Conservation (phyloP, 2,113 vertebrate species). For the Ameiurus melas region DNA sequence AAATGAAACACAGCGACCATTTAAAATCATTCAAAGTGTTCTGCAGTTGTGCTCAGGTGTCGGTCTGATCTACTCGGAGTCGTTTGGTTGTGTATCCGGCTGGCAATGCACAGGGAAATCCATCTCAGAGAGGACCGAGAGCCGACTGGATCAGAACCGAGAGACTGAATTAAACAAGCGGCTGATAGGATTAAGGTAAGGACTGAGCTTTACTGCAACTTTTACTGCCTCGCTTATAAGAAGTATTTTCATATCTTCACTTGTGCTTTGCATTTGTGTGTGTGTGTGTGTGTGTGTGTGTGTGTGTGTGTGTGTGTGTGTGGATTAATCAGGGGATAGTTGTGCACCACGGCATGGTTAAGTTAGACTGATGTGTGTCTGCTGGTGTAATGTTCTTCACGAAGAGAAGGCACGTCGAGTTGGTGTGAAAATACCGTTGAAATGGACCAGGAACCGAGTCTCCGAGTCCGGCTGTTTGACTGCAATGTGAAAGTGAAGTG, state of each 20-base stretch:
- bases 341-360: neutral
- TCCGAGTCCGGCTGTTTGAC: too few relatives aligned
- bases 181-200: neutral
- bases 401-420: neutral
- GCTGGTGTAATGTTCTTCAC: neutral
- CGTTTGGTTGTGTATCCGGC: constrained; percentile 2
- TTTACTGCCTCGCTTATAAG: neutral
- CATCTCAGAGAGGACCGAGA: neutral
- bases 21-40: constrained; percentile 10
- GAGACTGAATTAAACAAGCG: neutral
- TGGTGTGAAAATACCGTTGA: neutral
- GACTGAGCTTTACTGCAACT: neutral
- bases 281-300: too few relatives aligned
- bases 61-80: neutral
- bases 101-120: neutral
- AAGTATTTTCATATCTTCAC: neutral
- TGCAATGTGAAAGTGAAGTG: neutral
- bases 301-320: too few relatives aligned
- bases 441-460: too few relatives aligned
- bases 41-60: constrained; percentile 28
- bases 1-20: constrained; percentile 6
- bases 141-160: too few relatives aligned
- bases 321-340: neutral
- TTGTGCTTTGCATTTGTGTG: neutral
- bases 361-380: neutral